Base-by-base conservation (phyloP, 2,888 invertebrate genomes). In the Drosophila diplacantha region DNA sequence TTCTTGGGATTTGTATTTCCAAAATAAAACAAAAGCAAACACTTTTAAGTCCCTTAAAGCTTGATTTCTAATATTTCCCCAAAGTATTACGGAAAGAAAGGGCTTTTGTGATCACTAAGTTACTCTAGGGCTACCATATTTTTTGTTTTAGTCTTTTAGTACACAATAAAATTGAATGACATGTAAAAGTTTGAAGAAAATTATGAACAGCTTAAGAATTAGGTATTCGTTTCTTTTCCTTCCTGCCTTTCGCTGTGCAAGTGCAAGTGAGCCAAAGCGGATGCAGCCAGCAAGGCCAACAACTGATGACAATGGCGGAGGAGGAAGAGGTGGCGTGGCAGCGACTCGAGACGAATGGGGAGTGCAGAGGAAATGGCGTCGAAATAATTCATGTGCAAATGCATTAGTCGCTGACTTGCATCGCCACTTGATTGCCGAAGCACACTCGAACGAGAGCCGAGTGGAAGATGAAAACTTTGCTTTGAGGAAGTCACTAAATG, bases 361-460 rank as follows among this genome's bases (percentile, higher is more conserved):
- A 29, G 43, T n/a, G 16, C 35, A 26, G 47, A 56, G 38, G 52
- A 50, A 64, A 54, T 64, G 63, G 51, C 67, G 54, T 53, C 39
- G 55, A 51, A 71, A 73, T 74, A 71, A 71, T 66, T 73, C 57
- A 72, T 74, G 71, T 44, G 58, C 43, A 52, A 64, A 50, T 47
- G 65, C 65, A 66, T 66, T 67, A 64, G 64, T 41, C 66, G 46
- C 63, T 49, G 64, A 65, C 65, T 50, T 64, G 64, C 55, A 65
- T 50, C 55, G 66, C 47, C 55, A 55, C 66, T 64, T 55, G 55
- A 61, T 61, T 34, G 60, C 62, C 38, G 38, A 32, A 59, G 59
- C 16, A 46, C 60, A 46, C 46, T 59, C 26, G n/a, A 46, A 46
- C 29, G 29, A 46, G 50, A 49, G 26, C 26, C 14, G 18, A 59